Evolutionary conservation across 2,797 vertebrate genomes (phyloP), one percentile per base, ranked within the genome.

Genomic region (Eleutherodactylus coqui): DNA sequence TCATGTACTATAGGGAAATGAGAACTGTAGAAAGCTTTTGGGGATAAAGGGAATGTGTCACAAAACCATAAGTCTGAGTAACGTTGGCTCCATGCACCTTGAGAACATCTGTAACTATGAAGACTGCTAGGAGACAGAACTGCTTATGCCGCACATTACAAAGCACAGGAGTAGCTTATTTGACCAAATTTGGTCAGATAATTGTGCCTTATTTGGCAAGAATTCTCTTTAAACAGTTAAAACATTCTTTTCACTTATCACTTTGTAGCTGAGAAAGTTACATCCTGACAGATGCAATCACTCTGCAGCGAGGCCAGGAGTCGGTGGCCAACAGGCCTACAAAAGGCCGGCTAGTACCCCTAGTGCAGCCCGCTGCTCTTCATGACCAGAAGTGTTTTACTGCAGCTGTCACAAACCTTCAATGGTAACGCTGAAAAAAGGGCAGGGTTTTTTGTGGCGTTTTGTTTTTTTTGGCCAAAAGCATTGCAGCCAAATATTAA

Each of bases 131-230:
- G 24, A 60, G 91, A n/a, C n/a, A 89, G 91, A 49, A 53, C 49
- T 19, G 92, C 88, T 92, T 93, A 92, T 88, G 93, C 92, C 92
- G 94, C 92, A 96, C 92, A 95, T 95, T 95, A 92, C 88, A 88
- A 94, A 94, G 55, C 21, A 96, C 94, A 95, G 91, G 92, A 95
- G 94, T 94, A 95, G 95, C 96, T 96, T 96, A 94, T 95, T 92
- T 96, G 95, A 95, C 96, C 96, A 97, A 96, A 96, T 96, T 96
- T 96, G 95, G 95, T 89, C 92, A 90, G 93, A 95, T 94, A 93
- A 92, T 90, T 92, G 92, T 91, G 88, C 93, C 91, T 89, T 94
- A 94, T 64, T 64, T 64, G 60, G 60, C 32, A 67, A 36, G 16
- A 36, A 34, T 67, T 5, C 32, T 34, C 32, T 36, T 67, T 16